phyloP scores from a whole-genome alignment of 92 coral and sea anemone species.

The Phenganax marumi region DNA sequence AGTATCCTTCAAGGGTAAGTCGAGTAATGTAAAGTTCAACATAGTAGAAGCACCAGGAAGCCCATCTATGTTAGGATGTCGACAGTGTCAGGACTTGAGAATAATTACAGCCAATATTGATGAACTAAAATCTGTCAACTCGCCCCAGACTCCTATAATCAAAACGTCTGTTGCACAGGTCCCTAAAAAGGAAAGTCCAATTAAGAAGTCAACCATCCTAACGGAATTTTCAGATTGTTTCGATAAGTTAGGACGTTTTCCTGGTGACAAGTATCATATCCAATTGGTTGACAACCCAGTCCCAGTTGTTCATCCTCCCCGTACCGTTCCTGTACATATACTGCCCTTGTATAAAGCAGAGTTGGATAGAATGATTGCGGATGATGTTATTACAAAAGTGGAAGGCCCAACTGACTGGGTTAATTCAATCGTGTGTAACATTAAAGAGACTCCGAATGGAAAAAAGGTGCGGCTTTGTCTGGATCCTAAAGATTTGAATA shows the following conservation, averaged over 20 bases:
- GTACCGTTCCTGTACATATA: conserved; percentile 64
- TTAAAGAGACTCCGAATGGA: too few species aligned
- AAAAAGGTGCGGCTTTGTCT: conserved; percentile 57
- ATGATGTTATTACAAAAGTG: conserved; percentile 53
- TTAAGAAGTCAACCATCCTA: conserved; percentile 44
- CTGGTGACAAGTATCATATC: conserved; percentile 51
- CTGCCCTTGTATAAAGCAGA: conserved; percentile 53
- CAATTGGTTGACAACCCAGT: conserved; percentile 34
- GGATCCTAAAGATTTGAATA: conserved; percentile 63
- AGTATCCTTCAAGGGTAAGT: conserved; percentile 46
- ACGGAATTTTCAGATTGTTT: conserved; percentile 54
- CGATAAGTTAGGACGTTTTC: conserved; percentile 55
- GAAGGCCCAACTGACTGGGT: conserved; percentile 60
- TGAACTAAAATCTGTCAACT: conserved; percentile 31
- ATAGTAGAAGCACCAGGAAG: conserved; percentile 63
- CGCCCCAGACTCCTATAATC: too few species aligned
- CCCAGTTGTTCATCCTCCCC: conserved; percentile 56
- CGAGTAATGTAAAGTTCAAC: conserved; percentile 43
- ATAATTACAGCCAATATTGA: conserved; percentile 50
- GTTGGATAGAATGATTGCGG: conserved; percentile 52
- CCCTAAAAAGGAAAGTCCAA: background rate
- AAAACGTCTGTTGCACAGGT: too few species aligned
- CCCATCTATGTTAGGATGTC: conserved; percentile 62
- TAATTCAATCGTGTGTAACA: too few species aligned
- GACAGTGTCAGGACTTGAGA: conserved; percentile 50